These are phyloP conservation scores for Aproaerema taeniolella DNA, from an alignment of 2,888 invertebrate genomes.

Conservation along the genomic window DNA sequence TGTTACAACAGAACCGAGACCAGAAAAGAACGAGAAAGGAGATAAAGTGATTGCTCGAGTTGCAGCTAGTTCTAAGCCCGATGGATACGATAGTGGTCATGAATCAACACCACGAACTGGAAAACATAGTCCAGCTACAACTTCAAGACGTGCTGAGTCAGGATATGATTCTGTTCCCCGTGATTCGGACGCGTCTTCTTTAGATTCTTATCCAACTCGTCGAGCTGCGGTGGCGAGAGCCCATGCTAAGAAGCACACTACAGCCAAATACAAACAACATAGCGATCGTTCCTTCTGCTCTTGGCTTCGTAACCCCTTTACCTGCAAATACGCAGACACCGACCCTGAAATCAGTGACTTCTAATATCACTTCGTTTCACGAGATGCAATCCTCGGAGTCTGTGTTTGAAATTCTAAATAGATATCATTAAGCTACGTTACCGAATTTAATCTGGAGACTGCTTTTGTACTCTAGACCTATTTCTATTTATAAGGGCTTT, in stretches of 20 bases:
- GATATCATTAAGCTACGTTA: constrained; percentile 73
- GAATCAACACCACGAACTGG: constrained; percentile 90
- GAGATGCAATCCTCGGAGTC: constrained; percentile 26
- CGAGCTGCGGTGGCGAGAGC: constrained; percentile 69
- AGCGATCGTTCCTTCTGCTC: constrained; percentile 85
- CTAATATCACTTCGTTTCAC: no score
- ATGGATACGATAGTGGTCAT: constrained; percentile 90
- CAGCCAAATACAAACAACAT: constrained; percentile 82
- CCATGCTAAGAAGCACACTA: constrained; percentile 72
- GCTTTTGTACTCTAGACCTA: constrained; percentile 73
- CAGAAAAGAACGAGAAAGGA: constrained; percentile 79
- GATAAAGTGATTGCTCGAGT: constrained; percentile 81
- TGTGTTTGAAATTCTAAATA: constrained; percentile 42
- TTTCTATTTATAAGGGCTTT: constrained; percentile 65
- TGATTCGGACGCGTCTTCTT: constrained; percentile 92
- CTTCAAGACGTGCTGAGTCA: constrained; percentile 89
- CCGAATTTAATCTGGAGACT: constrained; percentile 79
- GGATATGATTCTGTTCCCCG: constrained; percentile 95
- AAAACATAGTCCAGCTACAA: constrained; percentile 87
- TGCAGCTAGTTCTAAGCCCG: constrained; percentile 80
- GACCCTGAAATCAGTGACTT: constrained; percentile 83
- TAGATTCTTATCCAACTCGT: constrained; percentile 82
- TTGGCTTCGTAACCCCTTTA: constrained; percentile 86
- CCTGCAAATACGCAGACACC: constrained; percentile 86
- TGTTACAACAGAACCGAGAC: constrained; percentile 77